Base-by-base conservation (phyloP, 2,888 invertebrate species). In the Lathronympha strigana region DNA sequence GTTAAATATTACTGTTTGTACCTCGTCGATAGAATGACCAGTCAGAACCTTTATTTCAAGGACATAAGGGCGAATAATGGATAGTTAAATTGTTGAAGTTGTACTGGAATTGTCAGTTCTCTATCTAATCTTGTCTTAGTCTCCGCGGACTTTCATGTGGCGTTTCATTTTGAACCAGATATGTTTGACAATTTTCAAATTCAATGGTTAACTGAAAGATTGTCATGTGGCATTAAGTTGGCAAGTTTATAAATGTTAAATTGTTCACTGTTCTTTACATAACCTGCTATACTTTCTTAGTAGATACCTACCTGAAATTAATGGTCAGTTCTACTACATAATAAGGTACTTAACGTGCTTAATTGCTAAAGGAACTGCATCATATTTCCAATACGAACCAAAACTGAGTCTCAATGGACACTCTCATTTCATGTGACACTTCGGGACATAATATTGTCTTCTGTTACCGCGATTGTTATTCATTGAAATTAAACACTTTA, bases 71-170 rank as follows among this genome's bases (percentile, higher is more conserved):
- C 33, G 9, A 33, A 11, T 33, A 8, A 9, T 33, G 9, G 33
- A n/a, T n/a, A n/a, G n/a, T n/a, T 33, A 2, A 11, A 33, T 0
- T 49, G 49, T 49, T 17, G 21, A 17, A 23, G n/a, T 21, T 23
- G 36, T 53, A 36, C 36, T 36, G 36, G 36, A 53, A 23, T 53
- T 53, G 53, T 36, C 53, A 53, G 53, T 53, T 25, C 19, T 23
- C 31, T 36, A 53, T 53, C 36, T 53, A 53, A 21, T 47, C 47
- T 47, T 23, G 47, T n/a, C 23, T 47, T 5, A 23, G 47, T 47
- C 47, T 47, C 47, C n/a, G 47, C 23, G 47, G 47, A 23, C 23
- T 47, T 47, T 23, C 23, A 23, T 47, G 6, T 23, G 11, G 11
- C 45, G 4, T 47, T 47, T 23, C 23, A 23, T 47, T 23, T 23